A percentile compares a stretch with the other conserved stretches of the same genome.
phyloP scores from a whole-genome alignment of 2,113 vertebrate species.

The Arenaria interpres region DNA sequence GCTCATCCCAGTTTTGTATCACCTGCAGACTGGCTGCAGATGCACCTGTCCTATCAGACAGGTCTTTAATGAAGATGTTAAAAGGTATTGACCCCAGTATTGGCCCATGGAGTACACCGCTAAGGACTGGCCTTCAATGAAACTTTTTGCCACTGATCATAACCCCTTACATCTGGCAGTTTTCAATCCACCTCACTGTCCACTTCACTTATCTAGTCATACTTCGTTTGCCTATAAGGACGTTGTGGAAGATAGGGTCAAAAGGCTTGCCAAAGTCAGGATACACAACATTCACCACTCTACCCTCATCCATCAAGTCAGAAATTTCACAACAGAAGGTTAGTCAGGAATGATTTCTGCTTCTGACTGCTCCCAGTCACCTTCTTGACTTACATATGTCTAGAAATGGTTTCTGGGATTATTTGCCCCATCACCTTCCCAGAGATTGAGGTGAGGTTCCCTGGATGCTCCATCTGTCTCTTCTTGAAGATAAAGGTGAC shows the following conservation, averaged over 20 bases:
- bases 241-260: background rate
- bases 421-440: background rate
- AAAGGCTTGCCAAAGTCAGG: background rate
- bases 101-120: too few species aligned
- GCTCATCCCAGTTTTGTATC: background rate
- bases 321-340: background rate
- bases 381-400: background rate
- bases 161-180: background rate
- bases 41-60: background rate
- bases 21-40: background rate
- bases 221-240: background rate
- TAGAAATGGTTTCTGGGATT: background rate
- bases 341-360: background rate
- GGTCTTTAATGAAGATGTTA: background rate
- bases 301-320: background rate
- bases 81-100: background rate
- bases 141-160: too few species aligned
- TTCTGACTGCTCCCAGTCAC: background rate
- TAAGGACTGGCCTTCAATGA: background rate
- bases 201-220: background rate
- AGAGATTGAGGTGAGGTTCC: background rate
- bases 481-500: background rate
- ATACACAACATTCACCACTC: background rate
- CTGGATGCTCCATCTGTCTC: background rate
- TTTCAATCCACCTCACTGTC: background rate